Conservation (phyloP, 2,113 vertebrate species). For the Cebus imitator region DNA sequence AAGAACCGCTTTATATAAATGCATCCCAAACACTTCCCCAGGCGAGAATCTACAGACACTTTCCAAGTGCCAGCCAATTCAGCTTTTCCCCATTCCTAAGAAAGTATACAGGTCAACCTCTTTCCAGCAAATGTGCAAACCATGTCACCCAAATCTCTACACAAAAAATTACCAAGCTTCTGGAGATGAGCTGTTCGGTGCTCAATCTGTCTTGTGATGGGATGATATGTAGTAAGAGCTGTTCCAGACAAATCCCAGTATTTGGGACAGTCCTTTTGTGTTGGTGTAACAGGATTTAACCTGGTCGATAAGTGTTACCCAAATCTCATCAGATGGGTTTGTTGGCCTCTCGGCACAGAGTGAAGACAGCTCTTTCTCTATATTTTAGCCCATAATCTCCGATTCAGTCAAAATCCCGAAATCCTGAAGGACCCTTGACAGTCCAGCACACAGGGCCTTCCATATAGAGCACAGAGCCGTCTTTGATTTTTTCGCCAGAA, state of each 20-base stretch:
- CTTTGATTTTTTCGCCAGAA: not conserved
- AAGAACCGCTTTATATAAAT: conserved; percentile 28
- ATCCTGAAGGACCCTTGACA: not conserved
- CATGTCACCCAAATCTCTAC: not conserved
- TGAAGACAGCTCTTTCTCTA: not conserved
- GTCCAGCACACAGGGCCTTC: not conserved
- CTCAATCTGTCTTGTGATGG: too few species aligned
- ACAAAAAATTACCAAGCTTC: not conserved
- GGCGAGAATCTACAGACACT: not conserved
- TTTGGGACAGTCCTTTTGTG: not conserved
- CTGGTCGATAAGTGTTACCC: not conserved
- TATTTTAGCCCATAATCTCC: not conserved
- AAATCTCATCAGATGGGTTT: not conserved
- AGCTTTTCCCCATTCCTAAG: not conserved
- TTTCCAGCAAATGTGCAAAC: not conserved
- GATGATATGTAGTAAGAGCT: not conserved
- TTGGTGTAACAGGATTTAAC: not conserved
- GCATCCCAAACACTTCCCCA: not conserved
- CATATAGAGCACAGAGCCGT: not conserved
- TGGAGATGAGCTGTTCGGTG: not conserved
- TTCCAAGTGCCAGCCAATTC: not conserved
- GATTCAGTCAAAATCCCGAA: not conserved
- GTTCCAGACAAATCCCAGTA: not conserved
- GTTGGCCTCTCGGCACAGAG: not conserved
- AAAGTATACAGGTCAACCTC: not conserved